A percentile compares a stretch with the other conserved stretches of the same genome.
These are phyloP conservation scores for Ceryle rudis DNA, from an alignment of 2,797 vertebrate genomes.

Conservation along the genomic window DNA sequence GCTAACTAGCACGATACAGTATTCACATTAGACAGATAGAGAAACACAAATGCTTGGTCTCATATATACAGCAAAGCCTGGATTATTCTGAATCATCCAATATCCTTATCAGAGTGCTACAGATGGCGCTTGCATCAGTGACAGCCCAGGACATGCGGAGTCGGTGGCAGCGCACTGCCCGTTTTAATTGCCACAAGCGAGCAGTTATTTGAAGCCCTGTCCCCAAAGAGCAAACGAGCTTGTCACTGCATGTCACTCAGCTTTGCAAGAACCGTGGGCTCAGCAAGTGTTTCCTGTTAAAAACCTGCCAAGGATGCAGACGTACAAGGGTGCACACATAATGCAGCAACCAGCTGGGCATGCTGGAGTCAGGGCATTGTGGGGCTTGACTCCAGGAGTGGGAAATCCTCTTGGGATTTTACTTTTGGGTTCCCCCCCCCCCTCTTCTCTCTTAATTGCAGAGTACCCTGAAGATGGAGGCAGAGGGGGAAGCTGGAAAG, in stretches of 20 bases:
- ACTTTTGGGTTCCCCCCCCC: rapidly evolving
- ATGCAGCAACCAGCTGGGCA: not conserved
- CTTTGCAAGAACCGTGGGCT: not conserved
- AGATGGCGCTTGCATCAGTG: constrained; percentile 35
- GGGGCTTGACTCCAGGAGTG: not conserved
- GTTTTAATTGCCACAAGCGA: constrained; percentile 38
- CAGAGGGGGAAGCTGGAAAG: not conserved
- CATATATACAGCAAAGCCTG: constrained; percentile 10
- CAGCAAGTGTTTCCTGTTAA: not conserved
- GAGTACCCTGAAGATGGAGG: not conserved
- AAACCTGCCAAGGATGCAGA: not conserved
- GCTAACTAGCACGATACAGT: not conserved
- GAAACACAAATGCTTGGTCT: not conserved
- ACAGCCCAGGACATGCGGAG: not conserved
- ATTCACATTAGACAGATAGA: not conserved
- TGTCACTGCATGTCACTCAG: not conserved
- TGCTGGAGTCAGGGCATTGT: not conserved
- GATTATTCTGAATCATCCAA: constrained; percentile 60
- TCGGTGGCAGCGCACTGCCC: not conserved
- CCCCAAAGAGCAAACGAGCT: constrained; percentile 33
- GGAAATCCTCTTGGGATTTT: not conserved
- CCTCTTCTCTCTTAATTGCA: not conserved
- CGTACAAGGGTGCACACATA: rapidly evolving
- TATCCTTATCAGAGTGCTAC: constrained; percentile 59
- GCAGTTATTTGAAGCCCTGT: constrained; percentile 47